Conservation (phyloP, 2,113 vertebrate species). For the Amphiprion percula region DNA sequence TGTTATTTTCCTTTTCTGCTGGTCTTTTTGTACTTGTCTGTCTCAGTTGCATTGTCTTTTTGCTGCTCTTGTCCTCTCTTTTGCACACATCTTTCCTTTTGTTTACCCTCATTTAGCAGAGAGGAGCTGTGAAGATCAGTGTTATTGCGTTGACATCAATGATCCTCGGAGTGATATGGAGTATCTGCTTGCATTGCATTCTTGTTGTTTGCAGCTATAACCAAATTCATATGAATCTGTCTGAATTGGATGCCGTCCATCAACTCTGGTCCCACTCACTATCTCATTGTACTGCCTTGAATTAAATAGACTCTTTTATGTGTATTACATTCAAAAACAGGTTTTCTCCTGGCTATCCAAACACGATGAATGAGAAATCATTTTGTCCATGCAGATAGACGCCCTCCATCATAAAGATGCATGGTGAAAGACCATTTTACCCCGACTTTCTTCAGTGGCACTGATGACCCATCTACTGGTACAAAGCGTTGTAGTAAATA, state of each 20-base stretch:
- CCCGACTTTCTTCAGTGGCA: not conserved
- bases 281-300: not conserved
- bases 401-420: constrained; percentile 36
- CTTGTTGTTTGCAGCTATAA: not conserved
- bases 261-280: not conserved
- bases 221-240: constrained; percentile 1
- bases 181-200: not conserved
- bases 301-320: constrained; percentile 7
- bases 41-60: not conserved
- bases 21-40: not conserved
- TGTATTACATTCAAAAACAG: too few relatives aligned
- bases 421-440: not conserved
- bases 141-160: not conserved
- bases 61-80: not conserved
- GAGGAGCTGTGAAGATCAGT: not conserved
- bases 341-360: not conserved
- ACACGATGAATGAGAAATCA: constrained; percentile 7
- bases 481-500: not conserved
- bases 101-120: constrained; percentile 7
- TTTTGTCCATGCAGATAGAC: constrained; percentile 2
- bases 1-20: constrained; percentile 12
- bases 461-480: not conserved
- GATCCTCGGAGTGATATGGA: not conserved
- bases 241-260: constrained; percentile 1
- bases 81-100: not conserved